Base-by-base conservation (phyloP, 1,140 invertebrate genomes). In the Drosophila suzukii region DNA sequence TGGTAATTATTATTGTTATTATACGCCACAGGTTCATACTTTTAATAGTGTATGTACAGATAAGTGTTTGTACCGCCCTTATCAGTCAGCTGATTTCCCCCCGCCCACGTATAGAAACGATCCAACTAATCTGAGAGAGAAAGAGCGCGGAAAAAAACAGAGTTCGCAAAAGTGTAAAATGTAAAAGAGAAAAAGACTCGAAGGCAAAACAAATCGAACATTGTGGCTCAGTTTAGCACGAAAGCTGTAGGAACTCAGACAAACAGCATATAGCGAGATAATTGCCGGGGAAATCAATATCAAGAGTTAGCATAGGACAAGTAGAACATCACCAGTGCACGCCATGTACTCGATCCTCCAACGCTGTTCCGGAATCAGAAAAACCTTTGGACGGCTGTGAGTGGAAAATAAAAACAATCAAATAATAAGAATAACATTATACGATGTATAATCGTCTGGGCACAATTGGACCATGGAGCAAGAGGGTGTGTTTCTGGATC, bases 361-460 rank as follows among this genome's bases (percentile, higher is more conserved):
- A 7, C 51, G 66, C 15, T 79, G 47, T 63, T 72, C 65, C 24
- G 51, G 43, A 6, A 39, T 71, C 36, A 68, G 44, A 34, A 49
- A 46, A 58, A 76, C 83, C 79, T 79, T 86, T 88, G 83, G 83
- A 73, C 66, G 49, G 13, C 79, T 66, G 80, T 82, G 70, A 82
- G 79, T 65, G 50, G 46, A 24, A 49, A 34, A 38, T 8, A 34
- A 38, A 38, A 61, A 55, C 11, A 39, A 39, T 11, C n/a, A 15
- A 51, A 24, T 13, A 57, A 55, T 41, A 50, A 65, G 27, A 36
- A 47, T 20, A 51, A n/a, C 36, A 20, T 17, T 13, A 54, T 15
- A 17, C 10, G 30, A 24, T 4, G 24, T 4, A 47, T 36, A 50
- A 51, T 36, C 61, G 41, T 5, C 30, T 12, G 41, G 36, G 32